These are phyloP conservation scores for Colossoma macropomum DNA, from an alignment of 2,113 vertebrate genomes.

Conservation along the genomic window DNA sequence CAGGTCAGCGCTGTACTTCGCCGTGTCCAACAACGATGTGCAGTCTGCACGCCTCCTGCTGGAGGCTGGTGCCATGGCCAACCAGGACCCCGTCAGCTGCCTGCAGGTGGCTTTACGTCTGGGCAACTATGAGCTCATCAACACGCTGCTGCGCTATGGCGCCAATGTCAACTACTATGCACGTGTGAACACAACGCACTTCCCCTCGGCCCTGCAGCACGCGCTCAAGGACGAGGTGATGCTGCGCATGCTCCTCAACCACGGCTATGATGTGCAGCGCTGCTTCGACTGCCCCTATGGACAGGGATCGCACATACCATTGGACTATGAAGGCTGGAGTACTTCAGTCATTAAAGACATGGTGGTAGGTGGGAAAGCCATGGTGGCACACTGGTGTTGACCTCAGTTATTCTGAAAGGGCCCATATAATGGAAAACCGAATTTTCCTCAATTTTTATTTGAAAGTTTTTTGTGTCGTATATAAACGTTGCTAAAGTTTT, in stretches of 20 bases:
- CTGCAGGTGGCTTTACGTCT: constrained; percentile 90
- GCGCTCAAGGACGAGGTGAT: constrained; percentile 82
- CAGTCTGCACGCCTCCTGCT: constrained; percentile 83
- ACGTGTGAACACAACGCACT: constrained; percentile 90
- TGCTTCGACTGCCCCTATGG: constrained; percentile 92
- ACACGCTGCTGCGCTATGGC: constrained; percentile 86
- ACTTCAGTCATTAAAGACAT: constrained; percentile 92
- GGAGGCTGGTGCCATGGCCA: constrained; percentile 89
- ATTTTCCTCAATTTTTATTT: not conserved
- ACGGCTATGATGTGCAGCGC: constrained; percentile 87
- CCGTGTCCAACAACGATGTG: constrained; percentile 89
- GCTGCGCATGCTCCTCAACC: constrained; percentile 90
- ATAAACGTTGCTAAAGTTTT: too few species aligned
- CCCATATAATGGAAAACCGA: too few species aligned
- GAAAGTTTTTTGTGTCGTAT: not conserved
- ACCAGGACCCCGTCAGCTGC: constrained; percentile 94
- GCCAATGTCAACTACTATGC: constrained; percentile 96
- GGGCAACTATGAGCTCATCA: constrained; percentile 90
- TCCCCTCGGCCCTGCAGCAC: constrained; percentile 82
- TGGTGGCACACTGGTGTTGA: too few species aligned
- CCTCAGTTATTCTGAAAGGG: too few species aligned
- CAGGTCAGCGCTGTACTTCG: constrained; percentile 90
- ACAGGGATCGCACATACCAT: constrained; percentile 70
- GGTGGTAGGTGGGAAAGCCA: constrained; percentile 76
- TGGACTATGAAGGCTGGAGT: constrained; percentile 85